These are phyloP conservation scores for Eurypyga helias DNA, from an alignment of 2,113 vertebrate genomes.

Conservation along the genomic window DNA sequence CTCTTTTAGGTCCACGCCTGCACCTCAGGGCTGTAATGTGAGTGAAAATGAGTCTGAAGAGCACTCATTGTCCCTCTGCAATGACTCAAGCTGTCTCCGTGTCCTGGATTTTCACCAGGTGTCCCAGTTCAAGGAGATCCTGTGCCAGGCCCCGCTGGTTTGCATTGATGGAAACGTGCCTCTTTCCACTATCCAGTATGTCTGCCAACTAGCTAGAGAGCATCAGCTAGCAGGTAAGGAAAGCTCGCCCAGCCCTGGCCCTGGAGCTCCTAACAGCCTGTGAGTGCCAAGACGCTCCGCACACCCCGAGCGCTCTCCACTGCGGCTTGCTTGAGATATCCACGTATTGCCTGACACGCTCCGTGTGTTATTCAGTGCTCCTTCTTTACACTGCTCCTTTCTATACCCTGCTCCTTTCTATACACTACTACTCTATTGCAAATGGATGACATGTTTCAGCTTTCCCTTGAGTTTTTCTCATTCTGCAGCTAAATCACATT, in stretches of 20 bases:
- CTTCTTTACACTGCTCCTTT: too few relatives aligned
- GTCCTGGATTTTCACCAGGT: conserved; percentile 76
- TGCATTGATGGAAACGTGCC: conserved; percentile 91
- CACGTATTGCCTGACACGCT: neutral
- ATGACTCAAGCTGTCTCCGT: neutral
- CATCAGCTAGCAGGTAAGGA: conserved; percentile 80
- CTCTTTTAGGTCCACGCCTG: neutral
- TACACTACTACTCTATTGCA: neutral
- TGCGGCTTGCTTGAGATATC: neutral
- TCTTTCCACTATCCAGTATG: conserved; percentile 83
- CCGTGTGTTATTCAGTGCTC: neutral
- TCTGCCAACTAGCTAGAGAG: conserved; percentile 84
- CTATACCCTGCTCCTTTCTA: too few relatives aligned
- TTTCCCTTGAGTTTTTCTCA: neutral
- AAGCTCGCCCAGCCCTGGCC: neutral
- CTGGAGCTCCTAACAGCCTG: neutral
- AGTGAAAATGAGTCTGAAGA: neutral
- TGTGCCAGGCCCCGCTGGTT: conserved; percentile 80
- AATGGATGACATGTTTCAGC: neutral
- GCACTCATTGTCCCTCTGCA: neutral
- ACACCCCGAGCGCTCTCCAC: too few relatives aligned
- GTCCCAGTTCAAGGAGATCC: conserved; percentile 81
- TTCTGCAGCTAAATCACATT: neutral
- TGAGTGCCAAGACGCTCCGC: neutral
- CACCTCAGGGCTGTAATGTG: neutral